Percentiles rank a stretch among this genome's conserved stretches.
phyloP scores from a whole-genome alignment of 2,888 invertebrate genomes.

The Standfussiana lucernea region DNA sequence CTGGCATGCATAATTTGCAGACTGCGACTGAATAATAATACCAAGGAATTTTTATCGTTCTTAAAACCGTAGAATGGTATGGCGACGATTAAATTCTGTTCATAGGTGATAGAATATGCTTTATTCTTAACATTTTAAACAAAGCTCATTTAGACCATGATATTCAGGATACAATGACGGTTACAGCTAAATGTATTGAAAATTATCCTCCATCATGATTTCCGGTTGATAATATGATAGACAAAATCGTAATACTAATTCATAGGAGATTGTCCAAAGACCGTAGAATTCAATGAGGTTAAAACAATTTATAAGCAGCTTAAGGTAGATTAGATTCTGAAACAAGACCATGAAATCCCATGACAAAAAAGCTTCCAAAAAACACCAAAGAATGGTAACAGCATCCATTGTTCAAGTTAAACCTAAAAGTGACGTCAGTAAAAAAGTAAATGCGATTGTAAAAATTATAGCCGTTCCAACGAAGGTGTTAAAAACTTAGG shows the following conservation, averaged over 20 bases:
- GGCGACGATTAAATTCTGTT: constrained; percentile 1
- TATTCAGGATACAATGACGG: not conserved
- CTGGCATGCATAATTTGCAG: constrained; percentile 64
- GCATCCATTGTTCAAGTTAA: constrained; percentile 54
- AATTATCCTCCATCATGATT: not conserved
- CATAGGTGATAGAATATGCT: not conserved
- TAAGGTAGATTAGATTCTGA: constrained; percentile 30
- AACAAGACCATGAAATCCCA: constrained; percentile 10
- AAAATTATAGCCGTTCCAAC: constrained; percentile 53
- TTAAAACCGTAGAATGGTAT: constrained; percentile 24
- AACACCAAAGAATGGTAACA: constrained; percentile 54
- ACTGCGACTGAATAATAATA: constrained; percentile 59
- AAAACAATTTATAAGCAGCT: constrained; percentile 27
- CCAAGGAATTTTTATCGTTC: constrained; percentile 41
- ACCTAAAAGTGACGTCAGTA: constrained; percentile 59
- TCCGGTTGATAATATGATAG: not conserved
- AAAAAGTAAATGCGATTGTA: constrained; percentile 61
- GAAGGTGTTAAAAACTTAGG: constrained; percentile 68
- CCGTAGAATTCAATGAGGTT: constrained; percentile 1
- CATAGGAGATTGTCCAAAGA: not conserved
- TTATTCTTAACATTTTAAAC: not conserved
- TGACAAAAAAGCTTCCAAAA: constrained; percentile 35
- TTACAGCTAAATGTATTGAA: not conserved
- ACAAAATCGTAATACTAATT: not conserved
- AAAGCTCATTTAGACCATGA: not conserved